A percentile compares a stretch with the other conserved stretches of the same genome.
These are phyloP conservation scores for Amphiura filiformis DNA, from an alignment of 35 echinoderm and acorn worm genomes.

Conservation along the genomic window DNA sequence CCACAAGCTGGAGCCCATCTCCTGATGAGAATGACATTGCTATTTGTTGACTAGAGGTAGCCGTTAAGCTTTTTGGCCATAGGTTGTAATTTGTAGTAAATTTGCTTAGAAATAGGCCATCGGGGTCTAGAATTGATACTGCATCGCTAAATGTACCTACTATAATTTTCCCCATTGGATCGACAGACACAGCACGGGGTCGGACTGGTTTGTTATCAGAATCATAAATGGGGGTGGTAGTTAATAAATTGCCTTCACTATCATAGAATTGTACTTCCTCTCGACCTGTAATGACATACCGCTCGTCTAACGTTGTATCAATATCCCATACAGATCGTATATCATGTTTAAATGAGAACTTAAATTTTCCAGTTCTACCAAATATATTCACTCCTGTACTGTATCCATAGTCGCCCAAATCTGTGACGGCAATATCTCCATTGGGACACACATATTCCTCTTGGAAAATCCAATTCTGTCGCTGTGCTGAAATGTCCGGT, in stretches of 20 bases:
- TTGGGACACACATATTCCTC: slow-evolving; percentile 8
- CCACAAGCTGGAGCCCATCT: not conserved
- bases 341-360: not conserved
- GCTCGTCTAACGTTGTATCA: not conserved
- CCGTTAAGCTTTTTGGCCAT: slow-evolving; percentile 5
- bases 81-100: slow-evolving; percentile 1
- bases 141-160: slow-evolving; percentile 3
- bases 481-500: not conserved
- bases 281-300: not conserved
- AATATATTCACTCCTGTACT: not conserved
- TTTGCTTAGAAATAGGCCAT: slow-evolving; percentile 1
- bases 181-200: not conserved
- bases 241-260: slow-evolving; percentile 7
- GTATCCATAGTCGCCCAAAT: not conserved
- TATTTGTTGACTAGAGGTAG: slow-evolving; percentile 14
- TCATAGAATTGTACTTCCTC: slow-evolving; percentile 8
- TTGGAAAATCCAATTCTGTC: not conserved
- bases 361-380: not conserved
- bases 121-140: not conserved
- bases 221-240: not conserved
- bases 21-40: slow-evolving; percentile 1
- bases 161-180: not conserved
- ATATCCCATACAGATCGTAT: slow-evolving; percentile 7
- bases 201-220: not conserved
- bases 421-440: not conserved